Conservation (phyloP, 1,140 invertebrate species). For the Branchinecta lindahli region DNA sequence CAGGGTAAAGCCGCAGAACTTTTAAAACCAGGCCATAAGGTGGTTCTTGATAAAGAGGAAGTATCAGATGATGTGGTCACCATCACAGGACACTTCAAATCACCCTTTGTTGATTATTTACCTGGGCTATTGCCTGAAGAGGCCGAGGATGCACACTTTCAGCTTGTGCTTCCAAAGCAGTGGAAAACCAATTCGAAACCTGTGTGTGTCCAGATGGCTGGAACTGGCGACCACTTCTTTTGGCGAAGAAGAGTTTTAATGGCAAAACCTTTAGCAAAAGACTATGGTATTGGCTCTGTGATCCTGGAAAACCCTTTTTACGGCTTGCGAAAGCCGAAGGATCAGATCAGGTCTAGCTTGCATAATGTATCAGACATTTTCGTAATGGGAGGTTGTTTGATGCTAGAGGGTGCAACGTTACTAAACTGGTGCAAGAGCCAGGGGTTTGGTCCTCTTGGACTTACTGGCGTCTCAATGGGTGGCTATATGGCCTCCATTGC, state of each 20-base stretch:
- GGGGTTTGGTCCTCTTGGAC: conserved; percentile 72
- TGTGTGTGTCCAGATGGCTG: conserved; percentile 83
- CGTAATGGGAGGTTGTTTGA: conserved; percentile 94
- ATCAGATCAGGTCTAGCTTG: conserved; percentile 77
- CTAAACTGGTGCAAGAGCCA: conserved; percentile 82
- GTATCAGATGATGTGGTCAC: conserved; percentile 53
- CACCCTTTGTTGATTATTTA: conserved; percentile 62
- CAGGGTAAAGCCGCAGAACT: conserved; percentile 34
- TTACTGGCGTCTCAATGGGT: conserved; percentile 98
- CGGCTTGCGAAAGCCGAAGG: conserved; percentile 74
- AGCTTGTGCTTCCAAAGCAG: conserved; percentile 62
- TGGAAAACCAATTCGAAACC: conserved; percentile 59
- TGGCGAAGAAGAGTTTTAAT: conserved; percentile 77
- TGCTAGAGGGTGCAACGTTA: conserved; percentile 79
- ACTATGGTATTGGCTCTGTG: conserved; percentile 78
- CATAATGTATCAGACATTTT: conserved; percentile 95
- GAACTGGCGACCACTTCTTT: conserved; percentile 95
- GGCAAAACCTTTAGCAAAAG: conserved; percentile 75
- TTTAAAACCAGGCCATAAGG: conserved; percentile 61
- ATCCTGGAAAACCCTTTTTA: conserved; percentile 97
- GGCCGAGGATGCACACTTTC: conserved; percentile 62
- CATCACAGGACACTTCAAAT: conserved; percentile 73
- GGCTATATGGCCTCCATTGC: conserved; percentile 95
- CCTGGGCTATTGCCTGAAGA: conserved; percentile 74
- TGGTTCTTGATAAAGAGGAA: conserved; percentile 49